Evolutionary conservation across 2,797 vertebrate species (phyloP), one percentile per base, ranked within the genome.

Genomic region (Pseudochromis fuscus): DNA sequence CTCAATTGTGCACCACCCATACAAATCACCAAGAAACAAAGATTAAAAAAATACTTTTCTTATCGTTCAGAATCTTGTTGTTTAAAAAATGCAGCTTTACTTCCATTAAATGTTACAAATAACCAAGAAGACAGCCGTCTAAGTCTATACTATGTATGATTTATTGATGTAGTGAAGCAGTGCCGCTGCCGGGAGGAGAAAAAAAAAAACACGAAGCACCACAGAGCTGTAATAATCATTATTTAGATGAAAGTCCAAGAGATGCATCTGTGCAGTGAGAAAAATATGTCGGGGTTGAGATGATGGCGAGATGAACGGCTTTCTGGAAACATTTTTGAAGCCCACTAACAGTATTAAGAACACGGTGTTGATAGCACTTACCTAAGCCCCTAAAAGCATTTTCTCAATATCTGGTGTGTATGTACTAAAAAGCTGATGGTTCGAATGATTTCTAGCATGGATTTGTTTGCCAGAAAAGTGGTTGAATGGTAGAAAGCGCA

Each of bases 381-480:
- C 83, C 86, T 85, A 68, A 79, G 83, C 89, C n/a, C 86, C 84
- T 91, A 84, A 94, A 92, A 90, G 88, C 88, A 84, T 79, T 77
- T n/a, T 86, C 84, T 91, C 87, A 85, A 73, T 87, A 79, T 84
- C 72, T 82, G 72, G 85, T 72, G 83, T 79, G 82, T 80, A 52
- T 46, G 77, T 76, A 74, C 87, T 86, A 77, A 90, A 88, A 89
- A 86, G 82, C 83, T 76, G 87, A 91, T 86, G 86, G 82, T 87
- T 85, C 24, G 48, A 85, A 83, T 88, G 84, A 88, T 87, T 89
- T 81, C 70, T 69, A 40, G 73, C 87, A 90, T 86, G 82, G 81
- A 84, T 91, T 78, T 91, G 90, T 92, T 89, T 90, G 90, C 82
- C 80, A 77, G 79, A 90, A 88, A 88, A 88, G 90, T 82, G 77